Evolutionary conservation across 92 coral and sea anemone species (phyloP).

Genomic region (Diadumene lineata): DNA sequence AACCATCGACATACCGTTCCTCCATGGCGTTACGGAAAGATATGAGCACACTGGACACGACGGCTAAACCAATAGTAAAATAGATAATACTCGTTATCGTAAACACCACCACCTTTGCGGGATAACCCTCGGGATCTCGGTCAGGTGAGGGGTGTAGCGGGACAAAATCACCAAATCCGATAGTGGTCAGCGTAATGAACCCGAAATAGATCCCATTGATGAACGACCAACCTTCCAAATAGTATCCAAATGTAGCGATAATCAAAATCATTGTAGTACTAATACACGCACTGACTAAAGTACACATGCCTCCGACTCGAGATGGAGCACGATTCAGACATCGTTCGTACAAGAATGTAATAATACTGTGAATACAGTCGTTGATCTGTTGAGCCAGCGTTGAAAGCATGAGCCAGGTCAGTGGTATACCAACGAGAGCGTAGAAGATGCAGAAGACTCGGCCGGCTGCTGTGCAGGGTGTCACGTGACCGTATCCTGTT

Average conservation of each 20-base stretch:
- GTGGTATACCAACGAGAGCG: slow-evolving; percentile 96
- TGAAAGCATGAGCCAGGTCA: slow-evolving; percentile 96
- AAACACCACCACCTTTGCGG: slow-evolving; percentile 80
- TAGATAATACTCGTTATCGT: slow-evolving; percentile 88
- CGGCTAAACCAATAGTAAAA: slow-evolving; percentile 92
- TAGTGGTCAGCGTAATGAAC: slow-evolving; percentile 94
- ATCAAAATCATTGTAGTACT: slow-evolving; percentile 75
- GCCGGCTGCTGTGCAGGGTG: slow-evolving; percentile 88
- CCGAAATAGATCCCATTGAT: slow-evolving; percentile 94
- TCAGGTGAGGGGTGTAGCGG: slow-evolving; percentile 96
- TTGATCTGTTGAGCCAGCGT: slow-evolving; percentile 88
- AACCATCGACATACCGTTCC: slow-evolving; percentile 84
- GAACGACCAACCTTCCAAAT: slow-evolving; percentile 89
- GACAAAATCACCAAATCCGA: slow-evolving; percentile 98
- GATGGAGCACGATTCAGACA: slow-evolving; percentile 57
- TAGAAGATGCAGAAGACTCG: slow-evolving; percentile 91
- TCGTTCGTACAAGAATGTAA: slow-evolving; percentile 57
- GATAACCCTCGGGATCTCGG: slow-evolving; percentile 79
- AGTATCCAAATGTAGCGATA: slow-evolving; percentile 81
- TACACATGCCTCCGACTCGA: slow-evolving; percentile 60
- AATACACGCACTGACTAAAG: slow-evolving; percentile 65
- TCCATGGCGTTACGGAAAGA: slow-evolving; percentile 96
- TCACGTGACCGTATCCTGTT: slow-evolving; percentile 97
- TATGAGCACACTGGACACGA: slow-evolving; percentile 90
- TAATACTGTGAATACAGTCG: slow-evolving; percentile 54